Evolutionary conservation across 2,888 invertebrate genomes (phyloP).

Genomic region (Bimastos eiseni): DNA sequence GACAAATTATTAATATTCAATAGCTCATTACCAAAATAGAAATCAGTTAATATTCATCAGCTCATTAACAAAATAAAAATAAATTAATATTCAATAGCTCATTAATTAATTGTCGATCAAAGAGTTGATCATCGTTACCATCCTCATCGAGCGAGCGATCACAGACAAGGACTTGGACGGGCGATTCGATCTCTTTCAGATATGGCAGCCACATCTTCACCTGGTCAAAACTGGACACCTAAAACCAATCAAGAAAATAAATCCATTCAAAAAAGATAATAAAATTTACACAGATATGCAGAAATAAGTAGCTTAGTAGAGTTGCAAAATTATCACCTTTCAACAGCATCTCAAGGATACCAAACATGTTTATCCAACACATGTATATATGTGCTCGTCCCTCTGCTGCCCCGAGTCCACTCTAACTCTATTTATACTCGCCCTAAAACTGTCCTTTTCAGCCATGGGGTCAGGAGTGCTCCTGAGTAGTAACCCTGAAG

Average conservation of each 20-base stretch:
- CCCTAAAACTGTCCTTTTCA: too few species aligned
- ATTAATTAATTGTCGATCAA: not conserved
- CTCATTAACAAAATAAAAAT: not conserved
- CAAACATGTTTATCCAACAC: too few species aligned
- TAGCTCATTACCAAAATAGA: not conserved
- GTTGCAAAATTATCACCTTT: too few species aligned
- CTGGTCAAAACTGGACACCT: constrained; percentile 61
- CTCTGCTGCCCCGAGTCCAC: too few species aligned
- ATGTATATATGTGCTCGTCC: too few species aligned
- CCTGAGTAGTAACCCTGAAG: too few species aligned
- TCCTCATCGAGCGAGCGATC: constrained; percentile 60
- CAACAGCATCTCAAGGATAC: too few species aligned
- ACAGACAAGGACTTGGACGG: constrained; percentile 69
- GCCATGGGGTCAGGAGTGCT: too few species aligned
- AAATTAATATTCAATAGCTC: not conserved
- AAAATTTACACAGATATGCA: too few species aligned
- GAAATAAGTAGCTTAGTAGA: too few species aligned
- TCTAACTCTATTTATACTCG: too few species aligned
- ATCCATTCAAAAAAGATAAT: too few species aligned
- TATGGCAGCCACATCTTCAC: constrained; percentile 65
- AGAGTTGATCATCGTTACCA: constrained; percentile 8
- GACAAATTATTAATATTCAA: not conserved
- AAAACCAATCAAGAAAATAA: constrained; percentile 39
- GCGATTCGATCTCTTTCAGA: constrained; percentile 64
- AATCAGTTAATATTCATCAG: not conserved